Evolutionary conservation across 2,888 invertebrate genomes (phyloP).

Genomic region (Proisotoma minuta): DNA sequence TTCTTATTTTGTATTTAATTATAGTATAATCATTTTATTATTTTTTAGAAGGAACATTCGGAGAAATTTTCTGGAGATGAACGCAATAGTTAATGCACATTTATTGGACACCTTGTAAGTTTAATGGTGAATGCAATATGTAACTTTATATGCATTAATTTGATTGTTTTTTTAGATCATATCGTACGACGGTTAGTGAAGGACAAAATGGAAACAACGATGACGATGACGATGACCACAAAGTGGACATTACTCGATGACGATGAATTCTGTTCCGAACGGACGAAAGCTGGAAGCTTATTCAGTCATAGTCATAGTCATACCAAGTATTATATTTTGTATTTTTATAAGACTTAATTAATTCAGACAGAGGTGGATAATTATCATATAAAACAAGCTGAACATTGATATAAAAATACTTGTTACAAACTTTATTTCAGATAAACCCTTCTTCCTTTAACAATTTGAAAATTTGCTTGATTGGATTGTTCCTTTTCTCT

Average conservation of each 20-base stretch:
- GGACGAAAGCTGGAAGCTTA: too few species aligned
- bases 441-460: conserved; percentile 4
- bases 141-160: not conserved
- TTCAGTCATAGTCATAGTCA: too few species aligned
- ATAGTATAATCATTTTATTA: not conserved
- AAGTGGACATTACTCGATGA: too few species aligned
- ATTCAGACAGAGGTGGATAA: too few species aligned
- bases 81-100: conserved; percentile 35
- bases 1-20: not conserved
- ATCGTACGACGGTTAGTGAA: not conserved
- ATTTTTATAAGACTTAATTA: too few species aligned
- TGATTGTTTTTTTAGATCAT: not conserved
- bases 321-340: too few species aligned
- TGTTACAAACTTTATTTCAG: not conserved
- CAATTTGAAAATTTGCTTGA: conserved; percentile 5
- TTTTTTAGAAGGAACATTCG: conserved; percentile 32
- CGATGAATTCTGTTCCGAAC: too few species aligned
- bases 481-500: not conserved
- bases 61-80: conserved; percentile 37
- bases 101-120: conserved; percentile 38
- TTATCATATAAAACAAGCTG: too few species aligned
- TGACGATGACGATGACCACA: too few species aligned
- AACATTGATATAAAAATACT: not conserved
- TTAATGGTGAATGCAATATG: not conserved
- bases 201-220: too few species aligned